Percentiles rank a stretch among this genome's conserved stretches.
phyloP scores from a whole-genome alignment of 2,797 vertebrate genomes.

The Staurois parvus region DNA sequence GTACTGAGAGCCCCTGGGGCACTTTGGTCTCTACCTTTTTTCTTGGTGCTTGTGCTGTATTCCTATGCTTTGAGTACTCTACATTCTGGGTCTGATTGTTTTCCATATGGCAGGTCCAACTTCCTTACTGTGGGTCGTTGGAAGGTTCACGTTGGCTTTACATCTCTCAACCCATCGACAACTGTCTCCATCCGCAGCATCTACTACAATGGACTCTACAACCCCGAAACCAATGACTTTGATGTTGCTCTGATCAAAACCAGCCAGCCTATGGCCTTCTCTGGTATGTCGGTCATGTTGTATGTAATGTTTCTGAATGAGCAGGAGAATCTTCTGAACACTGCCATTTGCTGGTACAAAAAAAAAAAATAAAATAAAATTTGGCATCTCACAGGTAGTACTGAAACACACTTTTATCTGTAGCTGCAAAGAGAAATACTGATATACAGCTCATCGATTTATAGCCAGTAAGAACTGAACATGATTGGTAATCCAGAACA shows the following conservation, averaged over 20 bases:
- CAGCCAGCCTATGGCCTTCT: conserved; percentile 59
- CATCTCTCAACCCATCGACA: conserved; percentile 65
- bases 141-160: conserved; percentile 73
- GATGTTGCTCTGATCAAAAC: conserved; percentile 80
- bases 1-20: too few relatives aligned
- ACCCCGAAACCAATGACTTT: conserved; percentile 74
- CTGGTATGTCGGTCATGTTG: conserved; percentile 27
- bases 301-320: neutral
- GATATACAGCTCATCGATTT: too few relatives aligned
- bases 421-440: too few relatives aligned
- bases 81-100: neutral
- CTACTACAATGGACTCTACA: conserved; percentile 73
- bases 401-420: too few relatives aligned
- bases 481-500: too few relatives aligned
- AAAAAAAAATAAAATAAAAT: too few relatives aligned
- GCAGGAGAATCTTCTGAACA: neutral
- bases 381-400: too few relatives aligned
- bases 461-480: too few relatives aligned
- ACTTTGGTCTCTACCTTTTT: too few relatives aligned
- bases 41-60: too few relatives aligned
- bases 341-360: too few relatives aligned
- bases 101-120: conserved; percentile 66
- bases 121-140: conserved; percentile 72
- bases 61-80: too few relatives aligned
- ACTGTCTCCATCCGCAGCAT: conserved; percentile 71